Evolutionary conservation across 2,797 vertebrate species (phyloP).

Genomic region (Sternotherus odoratus): DNA sequence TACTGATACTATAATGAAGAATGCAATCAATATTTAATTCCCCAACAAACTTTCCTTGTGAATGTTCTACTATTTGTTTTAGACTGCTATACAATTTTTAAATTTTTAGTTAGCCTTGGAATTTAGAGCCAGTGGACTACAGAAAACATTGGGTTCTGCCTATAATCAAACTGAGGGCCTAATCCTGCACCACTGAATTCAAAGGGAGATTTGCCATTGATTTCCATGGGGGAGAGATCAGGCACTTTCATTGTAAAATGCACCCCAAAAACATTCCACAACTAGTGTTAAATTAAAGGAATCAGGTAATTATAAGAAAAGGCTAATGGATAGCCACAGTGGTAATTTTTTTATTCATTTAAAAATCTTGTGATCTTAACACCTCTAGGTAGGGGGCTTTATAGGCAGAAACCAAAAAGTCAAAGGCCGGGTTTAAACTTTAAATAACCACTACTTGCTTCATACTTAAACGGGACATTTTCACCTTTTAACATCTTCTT

Average conservation of each 20-base stretch:
- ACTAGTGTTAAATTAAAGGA: neutral
- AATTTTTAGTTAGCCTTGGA: slow-evolving; percentile 19
- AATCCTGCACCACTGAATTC: neutral
- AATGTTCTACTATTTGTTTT: neutral
- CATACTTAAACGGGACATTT: neutral
- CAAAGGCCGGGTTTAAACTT: neutral
- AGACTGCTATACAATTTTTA: slow-evolving; percentile 1
- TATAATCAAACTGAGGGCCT: neutral
- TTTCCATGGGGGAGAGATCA: neutral
- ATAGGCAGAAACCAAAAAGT: neutral
- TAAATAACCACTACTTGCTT: neutral
- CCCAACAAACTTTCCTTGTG: neutral
- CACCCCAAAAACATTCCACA: neutral
- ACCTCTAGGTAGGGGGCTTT: neutral
- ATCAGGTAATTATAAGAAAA: neutral
- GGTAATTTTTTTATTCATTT: fast-evolving
- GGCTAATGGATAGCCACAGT: neutral
- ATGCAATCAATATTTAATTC: slow-evolving; percentile 9
- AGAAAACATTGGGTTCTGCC: neutral
- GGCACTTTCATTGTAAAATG: neutral
- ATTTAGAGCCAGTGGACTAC: neutral
- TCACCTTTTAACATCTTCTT: neutral
- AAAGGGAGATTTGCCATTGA: neutral
- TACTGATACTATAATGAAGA: slow-evolving; percentile 26
- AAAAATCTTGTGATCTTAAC: neutral